phyloP scores from a whole-genome alignment of 2,113 vertebrate species.

The Chloropsis hardwickii region DNA sequence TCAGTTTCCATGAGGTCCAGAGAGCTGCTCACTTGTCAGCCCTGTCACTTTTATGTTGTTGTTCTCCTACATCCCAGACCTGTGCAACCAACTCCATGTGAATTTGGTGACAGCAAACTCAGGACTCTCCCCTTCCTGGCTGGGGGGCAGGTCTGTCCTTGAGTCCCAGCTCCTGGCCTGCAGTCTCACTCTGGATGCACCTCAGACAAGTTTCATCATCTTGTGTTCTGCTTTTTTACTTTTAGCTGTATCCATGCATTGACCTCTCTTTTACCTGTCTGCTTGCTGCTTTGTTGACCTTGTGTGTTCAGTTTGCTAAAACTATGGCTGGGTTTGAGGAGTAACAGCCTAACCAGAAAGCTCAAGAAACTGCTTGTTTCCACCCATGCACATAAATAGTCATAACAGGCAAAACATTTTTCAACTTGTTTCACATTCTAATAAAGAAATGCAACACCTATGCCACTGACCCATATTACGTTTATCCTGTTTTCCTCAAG shows the following conservation, averaged over 20 bases:
- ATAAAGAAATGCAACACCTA: background rate
- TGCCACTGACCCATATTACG: background rate
- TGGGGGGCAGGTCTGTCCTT: background rate
- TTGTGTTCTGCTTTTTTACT: background rate
- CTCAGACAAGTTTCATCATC: rapidly evolving
- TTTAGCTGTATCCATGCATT: background rate
- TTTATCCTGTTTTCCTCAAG: background rate
- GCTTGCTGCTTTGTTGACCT: background rate
- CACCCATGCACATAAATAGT: background rate
- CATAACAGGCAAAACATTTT: background rate
- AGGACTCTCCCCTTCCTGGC: rapidly evolving
- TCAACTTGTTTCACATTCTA: background rate
- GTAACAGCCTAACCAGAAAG: background rate
- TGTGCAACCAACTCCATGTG: background rate
- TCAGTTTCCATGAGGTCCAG: background rate
- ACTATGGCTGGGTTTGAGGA: background rate
- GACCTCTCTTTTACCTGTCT: background rate
- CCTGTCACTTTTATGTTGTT: background rate
- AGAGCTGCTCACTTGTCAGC: background rate
- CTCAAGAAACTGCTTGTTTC: background rate
- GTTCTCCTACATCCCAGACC: background rate
- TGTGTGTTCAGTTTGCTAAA: background rate
- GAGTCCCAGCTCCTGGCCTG: background rate
- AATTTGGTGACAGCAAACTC: background rate
- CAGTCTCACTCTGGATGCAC: background rate